Conservation (phyloP, 1,140 invertebrate genomes). For the Pseudomyrmex gracilis region DNA sequence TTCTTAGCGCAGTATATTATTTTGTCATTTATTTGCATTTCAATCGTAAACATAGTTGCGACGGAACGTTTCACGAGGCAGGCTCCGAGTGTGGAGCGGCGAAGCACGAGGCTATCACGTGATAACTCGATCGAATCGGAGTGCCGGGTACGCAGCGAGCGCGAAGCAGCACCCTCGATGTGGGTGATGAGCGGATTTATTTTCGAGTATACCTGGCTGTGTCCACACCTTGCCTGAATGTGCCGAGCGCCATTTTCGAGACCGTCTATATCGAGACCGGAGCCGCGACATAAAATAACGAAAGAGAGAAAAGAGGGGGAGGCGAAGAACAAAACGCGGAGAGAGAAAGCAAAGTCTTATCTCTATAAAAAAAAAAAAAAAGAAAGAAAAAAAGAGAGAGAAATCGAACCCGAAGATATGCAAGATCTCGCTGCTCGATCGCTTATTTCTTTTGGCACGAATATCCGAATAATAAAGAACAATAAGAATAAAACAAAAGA, state of each 20-base stretch:
- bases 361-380: background rate
- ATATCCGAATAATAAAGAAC: background rate
- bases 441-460: background rate
- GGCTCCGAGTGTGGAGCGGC: constrained; percentile 7
- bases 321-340: background rate
- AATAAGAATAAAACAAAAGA: background rate
- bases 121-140: constrained; percentile 49
- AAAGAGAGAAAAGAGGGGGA: background rate
- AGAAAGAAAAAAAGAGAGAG: background rate
- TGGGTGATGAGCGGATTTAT: constrained; percentile 24
- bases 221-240: constrained; percentile 18
- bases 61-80: constrained; percentile 8
- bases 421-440: background rate
- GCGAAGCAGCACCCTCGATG: background rate
- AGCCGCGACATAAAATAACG: constrained; percentile 8
- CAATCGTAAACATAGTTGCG: background rate
- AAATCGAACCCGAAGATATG: background rate
- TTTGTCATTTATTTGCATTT: constrained; percentile 19
- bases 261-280: constrained; percentile 22
- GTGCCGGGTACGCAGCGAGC: background rate
- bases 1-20: background rate
- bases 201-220: constrained; percentile 35
- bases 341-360: constrained; percentile 10
- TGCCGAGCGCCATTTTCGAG: constrained; percentile 6
- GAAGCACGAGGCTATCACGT: constrained; percentile 54